Evolutionary conservation across 2,797 vertebrate genomes (phyloP), one percentile per base, ranked within the genome.

Genomic region (Mus spretus): DNA sequence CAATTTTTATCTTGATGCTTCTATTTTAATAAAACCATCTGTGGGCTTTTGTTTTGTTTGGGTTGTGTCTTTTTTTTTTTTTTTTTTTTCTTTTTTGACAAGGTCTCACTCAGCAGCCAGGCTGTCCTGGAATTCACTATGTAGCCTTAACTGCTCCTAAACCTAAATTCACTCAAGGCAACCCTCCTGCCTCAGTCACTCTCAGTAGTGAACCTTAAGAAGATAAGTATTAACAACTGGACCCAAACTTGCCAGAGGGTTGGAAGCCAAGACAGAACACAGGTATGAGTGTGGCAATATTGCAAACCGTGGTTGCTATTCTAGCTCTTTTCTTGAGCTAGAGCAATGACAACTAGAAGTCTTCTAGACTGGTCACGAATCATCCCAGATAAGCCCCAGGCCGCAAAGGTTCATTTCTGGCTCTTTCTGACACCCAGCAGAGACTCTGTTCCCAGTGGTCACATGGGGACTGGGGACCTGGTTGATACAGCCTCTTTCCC

Each of bases 1-100:
- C 55, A 47, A 26, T 57, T 61, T 26, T 74, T 74, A 94, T 44
- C 50, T 59, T 55, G 63, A 89, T 72, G 63, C 10, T 82, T 94
- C n/a, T 79, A 26, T 74, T 95, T 92, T 91, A 93, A 86, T 63
- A 59, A 90, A 90, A 92, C 82, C 34, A 74, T 28, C 67, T 40
- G 47, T 53, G 31, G 34, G 31, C 3, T 57, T 86, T 67, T 10
- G 37, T 84, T 63, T 83, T 15, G 37, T 11, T 63, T 19, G 14
- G 4, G 4, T 31, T 65, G 3, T 44, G 8, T 72, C 5, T 70
- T 19, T n/a, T 7, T 72, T 26, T 44, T 3, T 67, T 6, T 67
- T 6, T 31, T 40, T 31, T 12, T 40, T 44, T 44, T 15, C 10
- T 50, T 17, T 87, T 67, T 26, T 55, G 85, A 74, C 22, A 55